Percentiles rank a stretch among this genome's conserved stretches.
Evolutionary conservation across 2,113 vertebrate species (phyloP).

Genomic region (Grantiella picta): DNA sequence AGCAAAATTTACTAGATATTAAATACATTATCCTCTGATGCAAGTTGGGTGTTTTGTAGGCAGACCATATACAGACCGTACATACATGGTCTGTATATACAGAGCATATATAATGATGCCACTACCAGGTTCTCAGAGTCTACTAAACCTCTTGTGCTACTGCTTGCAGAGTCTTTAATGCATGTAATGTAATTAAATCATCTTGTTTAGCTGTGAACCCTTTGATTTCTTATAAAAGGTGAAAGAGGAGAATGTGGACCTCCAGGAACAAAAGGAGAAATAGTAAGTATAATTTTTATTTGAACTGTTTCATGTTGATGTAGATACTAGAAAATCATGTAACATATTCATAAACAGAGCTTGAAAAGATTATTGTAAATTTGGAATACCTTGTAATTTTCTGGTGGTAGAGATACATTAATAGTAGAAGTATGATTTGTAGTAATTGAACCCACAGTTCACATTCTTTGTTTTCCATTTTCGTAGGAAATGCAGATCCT

Average conservation of each 20-base stretch:
- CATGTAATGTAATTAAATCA: neutral
- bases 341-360: neutral
- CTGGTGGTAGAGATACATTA: neutral
- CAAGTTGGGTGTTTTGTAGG: neutral
- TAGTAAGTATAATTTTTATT: constrained; percentile 67
- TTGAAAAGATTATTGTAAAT: neutral
- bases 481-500: neutral
- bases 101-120: neutral
- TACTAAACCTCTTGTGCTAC: neutral
- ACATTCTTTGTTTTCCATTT: neutral
- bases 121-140: neutral
- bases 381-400: neutral
- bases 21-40: neutral
- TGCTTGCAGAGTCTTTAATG: neutral
- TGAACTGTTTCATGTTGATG: neutral
- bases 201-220: neutral
- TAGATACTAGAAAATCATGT: neutral
- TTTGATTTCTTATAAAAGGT: constrained; percentile 70
- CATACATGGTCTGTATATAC: too few species aligned
- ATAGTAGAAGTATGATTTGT: neutral
- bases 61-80: too few species aligned
- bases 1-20: neutral
- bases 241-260: constrained; percentile 83
- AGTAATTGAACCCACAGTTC: neutral
- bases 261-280: constrained; percentile 82